Evolutionary conservation across 30 jellyfish, hydroid and myxozoan genomes (phyloP).

Genomic region (Aurelia sp.): DNA sequence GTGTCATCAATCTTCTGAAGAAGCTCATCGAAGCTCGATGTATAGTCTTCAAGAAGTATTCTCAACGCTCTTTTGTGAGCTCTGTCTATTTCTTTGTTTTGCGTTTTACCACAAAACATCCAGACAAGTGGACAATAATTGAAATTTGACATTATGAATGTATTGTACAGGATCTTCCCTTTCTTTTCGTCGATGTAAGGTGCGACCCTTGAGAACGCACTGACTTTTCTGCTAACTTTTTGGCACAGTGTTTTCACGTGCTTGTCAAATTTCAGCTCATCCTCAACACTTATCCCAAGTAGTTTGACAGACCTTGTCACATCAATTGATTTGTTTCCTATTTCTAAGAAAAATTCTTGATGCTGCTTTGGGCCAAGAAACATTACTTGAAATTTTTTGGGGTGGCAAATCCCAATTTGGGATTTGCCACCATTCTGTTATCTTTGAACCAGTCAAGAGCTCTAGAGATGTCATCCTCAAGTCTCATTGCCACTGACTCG

Average conservation of each 20-base stretch:
- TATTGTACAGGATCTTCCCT: constrained; percentile 24
- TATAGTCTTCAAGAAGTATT: constrained; percentile 32
- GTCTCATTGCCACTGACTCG: not conserved
- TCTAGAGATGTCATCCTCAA: constrained; percentile 16
- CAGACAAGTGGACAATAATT: constrained; percentile 67
- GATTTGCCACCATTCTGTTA: not conserved
- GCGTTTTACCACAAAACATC: constrained; percentile 56
- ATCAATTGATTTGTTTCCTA: too few relatives aligned
- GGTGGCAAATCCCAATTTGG: too few relatives aligned
- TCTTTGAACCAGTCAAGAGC: constrained; percentile 28
- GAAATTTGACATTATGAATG: constrained; percentile 52
- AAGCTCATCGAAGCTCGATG: constrained; percentile 30
- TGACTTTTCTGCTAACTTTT: not conserved
- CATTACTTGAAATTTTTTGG: too few relatives aligned
- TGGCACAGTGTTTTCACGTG: constrained; percentile 36
- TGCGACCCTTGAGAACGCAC: constrained; percentile 54
- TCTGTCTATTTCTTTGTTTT: constrained; percentile 30
- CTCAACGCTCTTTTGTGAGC: constrained; percentile 47
- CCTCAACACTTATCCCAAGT: constrained; percentile 50
- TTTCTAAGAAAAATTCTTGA: too few relatives aligned
- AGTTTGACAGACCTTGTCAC: not conserved
- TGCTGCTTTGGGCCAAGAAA: too few relatives aligned
- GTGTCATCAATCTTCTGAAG: constrained; percentile 27
- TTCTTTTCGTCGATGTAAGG: constrained; percentile 13
- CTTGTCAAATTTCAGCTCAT: not conserved